A percentile compares a stretch with the other conserved stretches of the same genome.
Conservation (phyloP, 1,140 invertebrate genomes). For the Micrasema longulum region DNA sequence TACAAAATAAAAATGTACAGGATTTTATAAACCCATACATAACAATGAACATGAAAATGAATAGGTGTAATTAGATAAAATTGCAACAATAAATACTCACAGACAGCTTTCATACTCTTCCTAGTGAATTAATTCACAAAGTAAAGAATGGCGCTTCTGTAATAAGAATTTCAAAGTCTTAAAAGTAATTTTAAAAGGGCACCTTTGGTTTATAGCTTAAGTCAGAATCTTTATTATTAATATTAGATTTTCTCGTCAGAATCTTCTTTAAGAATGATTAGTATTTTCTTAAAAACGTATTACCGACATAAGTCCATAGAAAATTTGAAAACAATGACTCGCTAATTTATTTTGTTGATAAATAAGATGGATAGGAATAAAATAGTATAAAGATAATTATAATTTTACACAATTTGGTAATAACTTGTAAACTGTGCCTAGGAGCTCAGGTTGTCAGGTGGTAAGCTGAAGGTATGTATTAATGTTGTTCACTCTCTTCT, state of each 20-base stretch:
- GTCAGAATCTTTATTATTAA: constrained; percentile 56
- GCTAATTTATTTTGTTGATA: background rate
- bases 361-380: constrained; percentile 36
- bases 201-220: constrained; percentile 72
- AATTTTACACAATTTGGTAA: constrained; percentile 49
- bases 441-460: constrained; percentile 67
- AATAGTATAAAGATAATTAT: constrained; percentile 46
- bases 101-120: constrained; percentile 33
- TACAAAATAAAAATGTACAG: constrained; percentile 28
- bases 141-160: constrained; percentile 39
- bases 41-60: constrained; percentile 5
- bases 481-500: constrained; percentile 70
- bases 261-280: constrained; percentile 8
- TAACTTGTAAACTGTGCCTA: constrained; percentile 42
- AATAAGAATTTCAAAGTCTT: constrained; percentile 51
- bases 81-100: constrained; percentile 41
- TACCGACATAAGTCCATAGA: constrained; percentile 6
- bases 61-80: constrained; percentile 14
- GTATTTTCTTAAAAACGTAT: constrained; percentile 19
- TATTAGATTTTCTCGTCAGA: constrained; percentile 1
- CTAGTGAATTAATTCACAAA: constrained; percentile 40
- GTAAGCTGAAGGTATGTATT: constrained; percentile 68
- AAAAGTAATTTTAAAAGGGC: constrained; percentile 67
- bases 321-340: constrained; percentile 23
- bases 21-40: constrained; percentile 15